These are phyloP conservation scores for Drosophila neotestacea DNA, from an alignment of 2,888 invertebrate species.

Conservation along the genomic window DNA sequence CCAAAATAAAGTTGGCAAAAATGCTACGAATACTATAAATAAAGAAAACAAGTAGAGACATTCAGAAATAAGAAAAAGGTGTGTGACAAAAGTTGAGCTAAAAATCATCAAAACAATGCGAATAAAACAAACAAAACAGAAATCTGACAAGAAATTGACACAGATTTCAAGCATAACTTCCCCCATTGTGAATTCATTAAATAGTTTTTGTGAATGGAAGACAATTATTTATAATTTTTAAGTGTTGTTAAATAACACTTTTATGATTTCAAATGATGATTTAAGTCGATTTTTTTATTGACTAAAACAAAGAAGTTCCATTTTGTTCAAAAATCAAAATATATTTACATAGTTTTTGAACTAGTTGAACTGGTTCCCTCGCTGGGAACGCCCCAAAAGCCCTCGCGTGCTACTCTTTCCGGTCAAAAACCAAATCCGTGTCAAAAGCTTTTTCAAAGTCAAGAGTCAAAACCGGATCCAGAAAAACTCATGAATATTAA, in stretches of 20 bases:
- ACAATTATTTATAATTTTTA: neutral
- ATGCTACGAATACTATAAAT: slow-evolving; percentile 35
- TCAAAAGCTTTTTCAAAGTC: slow-evolving; percentile 55
- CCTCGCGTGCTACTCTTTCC: slow-evolving; percentile 64
- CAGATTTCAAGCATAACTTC: slow-evolving; percentile 12
- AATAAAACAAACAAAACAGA: slow-evolving; percentile 29
- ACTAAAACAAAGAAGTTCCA: slow-evolving; percentile 13
- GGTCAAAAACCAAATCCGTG: slow-evolving; percentile 50
- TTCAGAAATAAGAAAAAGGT: slow-evolving; percentile 32
- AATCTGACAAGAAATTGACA: slow-evolving; percentile 43
- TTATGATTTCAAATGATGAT: slow-evolving; percentile 1
- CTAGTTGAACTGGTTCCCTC: slow-evolving; percentile 46
- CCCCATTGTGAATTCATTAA: slow-evolving; percentile 12
- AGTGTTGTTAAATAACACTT: neutral
- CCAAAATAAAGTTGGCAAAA: slow-evolving; percentile 38
- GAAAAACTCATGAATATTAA: slow-evolving; percentile 60
- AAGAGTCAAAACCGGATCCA: slow-evolving; percentile 58
- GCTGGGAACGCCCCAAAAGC: slow-evolving; percentile 12
- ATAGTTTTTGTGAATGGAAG: slow-evolving; percentile 9
- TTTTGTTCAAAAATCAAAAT: neutral
- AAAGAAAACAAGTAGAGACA: slow-evolving; percentile 40
- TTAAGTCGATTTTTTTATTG: slow-evolving; percentile 1
- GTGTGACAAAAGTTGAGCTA: slow-evolving; percentile 43
- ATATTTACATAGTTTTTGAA: neutral
- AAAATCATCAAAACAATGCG: slow-evolving; percentile 35